Conservation (phyloP, 2,113 vertebrate species). For the Sminthopsis crassicaudata region DNA sequence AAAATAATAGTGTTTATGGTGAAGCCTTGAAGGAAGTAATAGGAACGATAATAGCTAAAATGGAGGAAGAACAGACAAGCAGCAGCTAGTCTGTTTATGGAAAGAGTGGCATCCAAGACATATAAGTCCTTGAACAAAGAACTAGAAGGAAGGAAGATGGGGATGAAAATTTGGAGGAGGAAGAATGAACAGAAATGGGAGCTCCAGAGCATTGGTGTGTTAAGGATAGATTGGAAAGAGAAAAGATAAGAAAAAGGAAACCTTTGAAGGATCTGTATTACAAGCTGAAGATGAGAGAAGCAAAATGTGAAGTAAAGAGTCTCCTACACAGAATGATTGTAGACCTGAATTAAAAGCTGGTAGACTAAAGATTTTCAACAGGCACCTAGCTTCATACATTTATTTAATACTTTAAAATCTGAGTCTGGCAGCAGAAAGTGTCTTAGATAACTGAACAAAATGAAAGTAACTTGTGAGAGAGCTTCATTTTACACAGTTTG, state of each 20-base stretch:
- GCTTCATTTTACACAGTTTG: background rate
- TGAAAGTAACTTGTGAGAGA: background rate
- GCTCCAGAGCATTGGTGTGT: background rate
- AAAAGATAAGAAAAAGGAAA: background rate
- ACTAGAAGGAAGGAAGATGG: background rate
- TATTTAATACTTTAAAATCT: background rate
- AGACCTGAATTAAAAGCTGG: background rate
- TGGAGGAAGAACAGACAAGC: too few relatives aligned
- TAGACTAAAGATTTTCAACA: background rate
- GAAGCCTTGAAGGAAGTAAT: too few relatives aligned
- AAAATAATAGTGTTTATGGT: background rate
- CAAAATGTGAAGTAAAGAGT: background rate
- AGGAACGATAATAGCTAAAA: too few relatives aligned
- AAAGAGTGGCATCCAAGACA: too few relatives aligned
- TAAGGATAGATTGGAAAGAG: background rate
- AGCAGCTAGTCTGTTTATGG: too few relatives aligned
- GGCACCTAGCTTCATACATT: background rate
- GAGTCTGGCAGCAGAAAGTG: background rate
- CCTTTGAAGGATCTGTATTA: background rate
- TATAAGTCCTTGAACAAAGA: background rate
- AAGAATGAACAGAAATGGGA: background rate
- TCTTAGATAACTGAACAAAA: background rate
- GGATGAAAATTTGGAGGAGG: background rate
- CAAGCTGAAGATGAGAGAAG: background rate
- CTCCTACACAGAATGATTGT: background rate